Evolutionary conservation across 30 jellyfish, hydroid and myxozoan genomes (phyloP).

Genomic region (Aurelia coerulea): DNA sequence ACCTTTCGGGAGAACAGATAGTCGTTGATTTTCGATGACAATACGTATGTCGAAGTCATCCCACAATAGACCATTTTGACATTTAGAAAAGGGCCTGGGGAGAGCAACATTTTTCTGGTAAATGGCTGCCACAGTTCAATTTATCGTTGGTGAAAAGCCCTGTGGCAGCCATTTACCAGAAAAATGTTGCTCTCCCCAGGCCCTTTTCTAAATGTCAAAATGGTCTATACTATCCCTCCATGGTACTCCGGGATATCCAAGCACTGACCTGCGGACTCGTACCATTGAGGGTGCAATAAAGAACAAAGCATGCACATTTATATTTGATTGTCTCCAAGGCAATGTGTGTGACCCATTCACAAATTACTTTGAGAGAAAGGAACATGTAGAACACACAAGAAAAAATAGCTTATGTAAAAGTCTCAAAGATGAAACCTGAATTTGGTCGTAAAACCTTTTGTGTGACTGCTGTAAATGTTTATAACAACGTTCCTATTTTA

Average conservation of each 20-base stretch:
- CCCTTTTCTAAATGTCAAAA: too few relatives aligned
- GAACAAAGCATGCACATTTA: conserved; percentile 13
- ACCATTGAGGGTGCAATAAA: conserved; percentile 7
- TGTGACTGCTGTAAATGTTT: conserved; percentile 33
- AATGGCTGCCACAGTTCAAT: too few relatives aligned
- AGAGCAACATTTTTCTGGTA: too few relatives aligned
- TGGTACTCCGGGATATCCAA: not conserved
- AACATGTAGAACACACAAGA: conserved; percentile 31
- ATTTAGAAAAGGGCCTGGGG: too few relatives aligned
- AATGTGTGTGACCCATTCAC: not conserved
- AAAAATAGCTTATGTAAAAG: conserved; percentile 22
- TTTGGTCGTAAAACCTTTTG: conserved; percentile 40
- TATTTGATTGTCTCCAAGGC: conserved; percentile 25
- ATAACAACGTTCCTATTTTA: conserved; percentile 15
- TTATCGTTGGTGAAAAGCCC: too few relatives aligned
- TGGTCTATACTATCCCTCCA: too few relatives aligned
- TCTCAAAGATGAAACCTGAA: conserved; percentile 43
- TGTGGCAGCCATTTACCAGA: too few relatives aligned
- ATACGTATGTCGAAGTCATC: too few relatives aligned
- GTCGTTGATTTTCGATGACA: too few relatives aligned
- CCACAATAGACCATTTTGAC: too few relatives aligned
- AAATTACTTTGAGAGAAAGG: not conserved
- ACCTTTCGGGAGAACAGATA: too few relatives aligned
- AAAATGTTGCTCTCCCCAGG: too few relatives aligned
- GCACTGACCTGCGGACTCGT: not conserved